These are phyloP conservation scores for Lomographa bimaculata DNA, from an alignment of 2,888 invertebrate species.

Conservation along the genomic window DNA sequence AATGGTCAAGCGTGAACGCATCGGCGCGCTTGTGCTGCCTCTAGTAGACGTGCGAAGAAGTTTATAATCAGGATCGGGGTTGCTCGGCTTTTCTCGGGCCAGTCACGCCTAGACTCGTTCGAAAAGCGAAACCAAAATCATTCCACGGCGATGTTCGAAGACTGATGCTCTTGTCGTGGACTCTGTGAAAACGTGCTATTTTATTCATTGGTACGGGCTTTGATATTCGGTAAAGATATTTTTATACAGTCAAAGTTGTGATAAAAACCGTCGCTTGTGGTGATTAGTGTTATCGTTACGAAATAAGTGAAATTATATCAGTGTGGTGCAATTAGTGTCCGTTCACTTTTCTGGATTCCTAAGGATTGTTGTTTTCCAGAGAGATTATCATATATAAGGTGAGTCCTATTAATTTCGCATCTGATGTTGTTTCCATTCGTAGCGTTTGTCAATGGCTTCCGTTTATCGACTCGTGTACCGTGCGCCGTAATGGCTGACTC, in stretches of 20 bases:
- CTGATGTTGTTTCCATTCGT: slow-evolving; percentile 49
- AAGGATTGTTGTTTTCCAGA: slow-evolving; percentile 69
- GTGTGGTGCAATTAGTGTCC: slow-evolving; percentile 76
- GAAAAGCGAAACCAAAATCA: slow-evolving; percentile 79
- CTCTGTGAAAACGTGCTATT: slow-evolving; percentile 73
- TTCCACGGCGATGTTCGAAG: slow-evolving; percentile 80
- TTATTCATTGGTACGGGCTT: slow-evolving; percentile 70
- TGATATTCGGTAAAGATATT: slow-evolving; percentile 62
- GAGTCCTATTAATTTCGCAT: slow-evolving; percentile 41
- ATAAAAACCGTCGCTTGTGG: slow-evolving; percentile 67
- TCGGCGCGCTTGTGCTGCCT: slow-evolving; percentile 9
- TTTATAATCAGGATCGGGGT: slow-evolving; percentile 5
- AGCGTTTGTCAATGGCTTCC: slow-evolving; percentile 77
- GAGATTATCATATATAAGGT: slow-evolving; percentile 65
- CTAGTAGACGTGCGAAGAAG: slow-evolving; percentile 2
- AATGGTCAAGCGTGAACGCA: slow-evolving; percentile 10
- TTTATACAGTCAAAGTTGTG: slow-evolving; percentile 73
- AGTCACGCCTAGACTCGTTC: slow-evolving; percentile 83
- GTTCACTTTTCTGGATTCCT: slow-evolving; percentile 67
- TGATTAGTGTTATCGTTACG: slow-evolving; percentile 69
- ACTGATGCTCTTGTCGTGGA: slow-evolving; percentile 81
- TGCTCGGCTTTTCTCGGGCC: slow-evolving; percentile 69
- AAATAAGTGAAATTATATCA: slow-evolving; percentile 66
- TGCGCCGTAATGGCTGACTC: slow-evolving; percentile 82
- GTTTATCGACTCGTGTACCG: slow-evolving; percentile 80